Evolutionary conservation across 2,113 vertebrate genomes (phyloP).

Genomic region (Rhinoptilus africanus): DNA sequence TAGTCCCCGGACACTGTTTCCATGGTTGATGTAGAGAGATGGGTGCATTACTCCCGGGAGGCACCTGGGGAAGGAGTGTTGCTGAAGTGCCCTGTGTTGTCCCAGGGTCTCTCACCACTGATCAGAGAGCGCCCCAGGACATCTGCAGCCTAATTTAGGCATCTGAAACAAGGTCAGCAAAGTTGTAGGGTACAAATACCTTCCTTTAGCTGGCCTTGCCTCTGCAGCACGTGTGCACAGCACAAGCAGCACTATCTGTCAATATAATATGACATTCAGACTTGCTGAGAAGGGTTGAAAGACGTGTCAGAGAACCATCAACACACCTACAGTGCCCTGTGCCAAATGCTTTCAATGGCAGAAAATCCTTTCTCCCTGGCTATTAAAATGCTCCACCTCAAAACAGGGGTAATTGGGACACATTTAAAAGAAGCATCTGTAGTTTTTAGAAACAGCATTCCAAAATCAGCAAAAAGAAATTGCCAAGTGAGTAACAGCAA

Average conservation of each 20-base stretch:
- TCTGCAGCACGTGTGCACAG: neutral
- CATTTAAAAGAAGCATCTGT: neutral
- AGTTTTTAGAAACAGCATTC: neutral
- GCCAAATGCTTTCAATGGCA: neutral
- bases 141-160: neutral
- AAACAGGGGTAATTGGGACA: neutral
- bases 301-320: neutral
- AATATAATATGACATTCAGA: neutral
- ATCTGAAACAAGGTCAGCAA: neutral
- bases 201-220: neutral
- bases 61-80: neutral
- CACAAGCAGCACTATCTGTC: neutral
- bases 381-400: neutral
- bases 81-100: neutral
- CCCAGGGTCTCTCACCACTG: accelerated
- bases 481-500: neutral
- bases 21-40: neutral
- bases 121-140: neutral
- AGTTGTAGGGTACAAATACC: neutral
- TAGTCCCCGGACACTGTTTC: neutral
- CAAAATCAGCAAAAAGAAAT: neutral
- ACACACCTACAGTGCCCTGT: neutral
- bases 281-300: neutral
- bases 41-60: accelerated
- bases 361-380: neutral